These are phyloP conservation scores for Tupiocoris notatus DNA, from an alignment of 2,888 invertebrate genomes.

Conservation along the genomic window DNA sequence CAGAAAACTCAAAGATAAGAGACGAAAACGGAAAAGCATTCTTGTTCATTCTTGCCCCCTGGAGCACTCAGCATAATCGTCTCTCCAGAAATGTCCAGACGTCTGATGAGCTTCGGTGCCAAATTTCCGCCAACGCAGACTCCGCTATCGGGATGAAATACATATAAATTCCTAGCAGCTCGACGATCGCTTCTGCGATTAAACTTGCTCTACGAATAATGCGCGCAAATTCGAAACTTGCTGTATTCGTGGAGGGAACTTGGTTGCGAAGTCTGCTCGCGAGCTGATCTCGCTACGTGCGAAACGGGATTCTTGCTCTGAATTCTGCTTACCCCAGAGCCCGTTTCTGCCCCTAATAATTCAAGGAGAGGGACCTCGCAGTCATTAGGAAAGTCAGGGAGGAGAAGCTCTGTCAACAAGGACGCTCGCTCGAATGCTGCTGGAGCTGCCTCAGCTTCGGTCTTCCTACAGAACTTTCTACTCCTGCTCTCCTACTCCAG, in stretches of 20 bases:
- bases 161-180: too few species aligned
- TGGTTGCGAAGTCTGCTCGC: not conserved
- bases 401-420: conserved; percentile 33
- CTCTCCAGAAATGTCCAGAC: too few species aligned
- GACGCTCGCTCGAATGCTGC: too few species aligned
- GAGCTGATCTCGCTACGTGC: not conserved
- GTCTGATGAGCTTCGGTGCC: too few species aligned
- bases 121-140: too few species aligned
- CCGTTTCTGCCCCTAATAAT: conserved; percentile 1
- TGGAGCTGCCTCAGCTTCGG: not conserved
- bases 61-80: not conserved
- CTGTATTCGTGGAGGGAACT: too few species aligned
- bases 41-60: not conserved
- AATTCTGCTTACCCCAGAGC: not conserved
- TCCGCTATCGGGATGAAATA: too few species aligned
- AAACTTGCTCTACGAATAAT: too few species aligned
- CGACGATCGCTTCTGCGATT: too few species aligned
- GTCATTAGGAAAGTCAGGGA: conserved; percentile 26
- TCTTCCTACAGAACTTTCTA: not conserved
- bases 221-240: too few species aligned
- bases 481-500: conserved; percentile 10
- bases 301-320: not conserved
- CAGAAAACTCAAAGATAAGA: not conserved
- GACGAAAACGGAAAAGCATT: not conserved
- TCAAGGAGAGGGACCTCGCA: conserved; percentile 19